These are phyloP conservation scores for Aegypius monachus DNA, from an alignment of 2,113 vertebrate genomes.

Conservation along the genomic window DNA sequence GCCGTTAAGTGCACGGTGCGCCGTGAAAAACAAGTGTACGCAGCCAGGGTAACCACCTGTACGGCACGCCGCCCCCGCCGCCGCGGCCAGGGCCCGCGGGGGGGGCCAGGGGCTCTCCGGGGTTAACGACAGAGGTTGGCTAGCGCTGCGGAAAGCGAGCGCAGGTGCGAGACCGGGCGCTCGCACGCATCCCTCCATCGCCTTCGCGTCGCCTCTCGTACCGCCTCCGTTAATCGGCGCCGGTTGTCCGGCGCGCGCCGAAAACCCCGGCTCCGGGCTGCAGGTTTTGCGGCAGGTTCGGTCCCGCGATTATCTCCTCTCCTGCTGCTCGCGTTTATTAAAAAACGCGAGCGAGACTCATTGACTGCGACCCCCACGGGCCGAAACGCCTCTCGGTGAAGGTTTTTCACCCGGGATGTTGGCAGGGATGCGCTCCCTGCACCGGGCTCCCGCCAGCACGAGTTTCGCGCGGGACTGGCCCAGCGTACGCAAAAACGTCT, in stretches of 20 bases:
- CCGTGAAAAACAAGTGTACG: constrained; percentile 88
- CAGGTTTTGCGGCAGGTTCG: neutral
- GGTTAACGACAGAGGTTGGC: constrained; percentile 46
- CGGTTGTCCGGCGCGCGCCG: neutral
- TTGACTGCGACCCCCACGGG: neutral
- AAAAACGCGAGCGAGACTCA: neutral
- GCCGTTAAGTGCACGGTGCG: constrained; percentile 85
- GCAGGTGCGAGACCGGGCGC: constrained; percentile 62
- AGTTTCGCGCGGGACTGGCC: neutral
- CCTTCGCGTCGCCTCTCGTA: neutral
- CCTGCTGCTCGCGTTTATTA: neutral
- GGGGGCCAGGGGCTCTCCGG: neutral
- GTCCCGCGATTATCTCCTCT: neutral
- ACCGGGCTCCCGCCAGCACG: neutral
- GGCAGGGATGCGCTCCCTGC: neutral
- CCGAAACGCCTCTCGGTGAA: neutral
- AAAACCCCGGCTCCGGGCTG: rapidly evolving
- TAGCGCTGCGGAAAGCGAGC: neutral
- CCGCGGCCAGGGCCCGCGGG: neutral
- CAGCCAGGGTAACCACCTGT: constrained; percentile 82
- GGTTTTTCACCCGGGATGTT: neutral
- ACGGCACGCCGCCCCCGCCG: constrained; percentile 41
- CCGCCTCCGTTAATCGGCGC: neutral
- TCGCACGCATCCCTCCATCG: neutral
- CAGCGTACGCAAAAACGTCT: neutral